Percentiles rank a stretch among this genome's conserved stretches.
phyloP scores from a whole-genome alignment of 2,888 invertebrate species.

The Pediacus dermestoides region DNA sequence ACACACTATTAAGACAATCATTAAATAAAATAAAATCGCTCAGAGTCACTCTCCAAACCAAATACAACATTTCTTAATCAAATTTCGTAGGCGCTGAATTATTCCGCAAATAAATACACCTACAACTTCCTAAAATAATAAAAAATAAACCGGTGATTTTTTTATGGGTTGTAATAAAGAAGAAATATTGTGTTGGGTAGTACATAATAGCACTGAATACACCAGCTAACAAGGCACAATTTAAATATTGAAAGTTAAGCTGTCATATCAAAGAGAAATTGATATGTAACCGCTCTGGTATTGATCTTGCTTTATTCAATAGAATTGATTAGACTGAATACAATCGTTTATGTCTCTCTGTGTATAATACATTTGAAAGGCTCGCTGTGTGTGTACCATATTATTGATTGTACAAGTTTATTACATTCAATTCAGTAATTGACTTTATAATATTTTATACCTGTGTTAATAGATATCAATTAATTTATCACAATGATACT shows the following conservation, averaged over 20 bases:
- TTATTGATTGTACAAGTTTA: slow-evolving; percentile 16
- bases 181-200: too few relatives aligned
- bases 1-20: too few relatives aligned
- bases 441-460: neutral
- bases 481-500: slow-evolving; percentile 15
- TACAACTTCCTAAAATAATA: too few relatives aligned
- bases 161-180: too few relatives aligned
- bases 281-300: slow-evolving; percentile 33
- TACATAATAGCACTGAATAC: too few relatives aligned
- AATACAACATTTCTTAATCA: too few relatives aligned
- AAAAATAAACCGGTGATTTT: too few relatives aligned
- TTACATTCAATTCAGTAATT: slow-evolving; percentile 13
- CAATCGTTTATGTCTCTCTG: slow-evolving; percentile 17
- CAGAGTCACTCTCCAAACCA: too few relatives aligned
- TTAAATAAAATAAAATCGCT: too few relatives aligned
- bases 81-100: too few relatives aligned
- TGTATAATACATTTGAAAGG: slow-evolving; percentile 8
- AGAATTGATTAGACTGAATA: slow-evolving; percentile 26
- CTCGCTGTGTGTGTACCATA: slow-evolving; percentile 8
- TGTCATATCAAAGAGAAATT: slow-evolving; percentile 34
- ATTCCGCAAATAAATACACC: too few relatives aligned
- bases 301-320: slow-evolving; percentile 28
- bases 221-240: slow-evolving; percentile 12
- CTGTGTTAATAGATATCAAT: slow-evolving; percentile 11
- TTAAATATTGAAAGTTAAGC: slow-evolving; percentile 27